Evolutionary conservation across 2,113 vertebrate species (phyloP).

Genomic region (Leptobrachium ailaonicum): DNA sequence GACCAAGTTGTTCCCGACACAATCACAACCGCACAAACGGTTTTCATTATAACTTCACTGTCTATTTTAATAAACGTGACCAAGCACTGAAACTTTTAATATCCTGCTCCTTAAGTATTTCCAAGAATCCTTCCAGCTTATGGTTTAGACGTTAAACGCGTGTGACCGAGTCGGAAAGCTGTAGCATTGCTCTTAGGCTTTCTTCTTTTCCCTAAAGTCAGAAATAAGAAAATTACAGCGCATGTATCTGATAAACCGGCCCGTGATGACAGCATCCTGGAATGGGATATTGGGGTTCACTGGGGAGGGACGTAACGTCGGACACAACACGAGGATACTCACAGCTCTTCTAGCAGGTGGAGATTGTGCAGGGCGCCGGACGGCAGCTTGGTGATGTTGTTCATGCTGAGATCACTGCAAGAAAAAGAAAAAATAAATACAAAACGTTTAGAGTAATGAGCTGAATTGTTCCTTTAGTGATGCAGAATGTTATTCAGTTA

Average conservation of each 20-base stretch:
- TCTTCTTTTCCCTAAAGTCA: slow-evolving; percentile 51
- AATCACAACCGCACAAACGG: slow-evolving; percentile 57
- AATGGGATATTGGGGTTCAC: too few relatives aligned
- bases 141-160: slow-evolving; percentile 77
- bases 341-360: slow-evolving; percentile 92
- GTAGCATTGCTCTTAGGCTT: slow-evolving; percentile 68
- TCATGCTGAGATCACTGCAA: slow-evolving; percentile 93
- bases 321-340: slow-evolving; percentile 62
- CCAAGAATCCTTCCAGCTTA: slow-evolving; percentile 70
- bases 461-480: too few relatives aligned
- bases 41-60: slow-evolving; percentile 76
- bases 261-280: slow-evolving; percentile 64
- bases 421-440: slow-evolving; percentile 66
- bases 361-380: slow-evolving; percentile 74
- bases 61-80: slow-evolving; percentile 76
- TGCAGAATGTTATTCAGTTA: too few relatives aligned
- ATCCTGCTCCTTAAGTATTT: slow-evolving; percentile 79
- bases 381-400: slow-evolving; percentile 84
- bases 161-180: slow-evolving; percentile 68
- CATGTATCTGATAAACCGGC: slow-evolving; percentile 60
- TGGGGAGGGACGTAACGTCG: too few relatives aligned
- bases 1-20: slow-evolving; percentile 63
- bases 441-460: too few relatives aligned
- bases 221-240: slow-evolving; percentile 24
- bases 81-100: slow-evolving; percentile 76